phyloP scores from a whole-genome alignment of 2,888 invertebrate genomes.

The Tinea trinotella region DNA sequence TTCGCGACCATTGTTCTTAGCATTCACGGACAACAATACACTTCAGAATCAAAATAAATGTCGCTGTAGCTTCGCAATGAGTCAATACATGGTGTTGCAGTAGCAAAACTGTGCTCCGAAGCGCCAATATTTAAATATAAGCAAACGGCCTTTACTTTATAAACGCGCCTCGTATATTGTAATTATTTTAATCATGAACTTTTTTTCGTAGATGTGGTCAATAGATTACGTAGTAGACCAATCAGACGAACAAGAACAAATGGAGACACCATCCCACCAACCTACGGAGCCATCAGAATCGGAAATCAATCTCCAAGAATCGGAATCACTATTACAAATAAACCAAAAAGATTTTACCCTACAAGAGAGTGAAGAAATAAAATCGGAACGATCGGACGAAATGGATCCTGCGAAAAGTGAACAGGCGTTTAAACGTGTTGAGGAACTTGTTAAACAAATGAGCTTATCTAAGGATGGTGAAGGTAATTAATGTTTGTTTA shows the following conservation, averaged over 20 bases:
- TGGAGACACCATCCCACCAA: slow-evolving; percentile 26
- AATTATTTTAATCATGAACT: no score
- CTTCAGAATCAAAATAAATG: no score
- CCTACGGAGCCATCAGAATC: background rate
- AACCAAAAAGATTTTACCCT: slow-evolving; percentile 23
- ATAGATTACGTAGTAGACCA: slow-evolving; percentile 93
- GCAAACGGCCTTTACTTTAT: no score
- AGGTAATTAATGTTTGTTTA: no score
- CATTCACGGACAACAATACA: no score
- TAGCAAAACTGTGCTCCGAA: no score
- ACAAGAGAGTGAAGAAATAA: slow-evolving; percentile 40
- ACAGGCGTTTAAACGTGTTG: slow-evolving; percentile 72
- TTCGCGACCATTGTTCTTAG: no score
- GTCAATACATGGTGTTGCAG: no score
- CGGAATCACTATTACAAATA: slow-evolving; percentile 33
- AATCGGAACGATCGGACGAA: slow-evolving; percentile 34
- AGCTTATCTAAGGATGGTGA: slow-evolving; percentile 79
- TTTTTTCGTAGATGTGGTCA: slow-evolving; percentile 90
- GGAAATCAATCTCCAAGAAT: slow-evolving; percentile 28
- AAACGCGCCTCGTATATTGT: no score
- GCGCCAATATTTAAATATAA: no score
- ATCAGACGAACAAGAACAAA: slow-evolving; percentile 61
- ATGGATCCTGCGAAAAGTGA: slow-evolving; percentile 43
- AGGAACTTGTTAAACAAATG: slow-evolving; percentile 84
- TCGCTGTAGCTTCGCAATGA: no score